A percentile compares a stretch with the other conserved stretches of the same genome.
Conservation (phyloP, 2,888 invertebrate species). For the Leptothorax acervorum region DNA sequence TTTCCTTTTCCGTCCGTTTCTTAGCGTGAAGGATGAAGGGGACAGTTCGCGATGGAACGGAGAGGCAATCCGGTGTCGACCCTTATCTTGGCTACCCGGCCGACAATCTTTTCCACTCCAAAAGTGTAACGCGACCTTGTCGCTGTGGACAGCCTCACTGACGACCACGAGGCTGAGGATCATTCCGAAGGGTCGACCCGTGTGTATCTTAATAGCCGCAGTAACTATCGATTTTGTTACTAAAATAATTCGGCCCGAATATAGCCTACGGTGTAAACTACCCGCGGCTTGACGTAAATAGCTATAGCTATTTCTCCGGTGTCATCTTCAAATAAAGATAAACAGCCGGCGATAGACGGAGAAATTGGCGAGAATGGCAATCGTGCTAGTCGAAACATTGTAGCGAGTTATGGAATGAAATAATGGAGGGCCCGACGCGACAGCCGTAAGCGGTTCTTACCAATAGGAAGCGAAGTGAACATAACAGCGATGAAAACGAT, state of each 20-base stretch:
- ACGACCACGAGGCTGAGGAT: constrained; percentile 16
- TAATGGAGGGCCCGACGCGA: not conserved
- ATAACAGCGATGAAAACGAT: not conserved
- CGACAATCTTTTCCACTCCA: constrained; percentile 48
- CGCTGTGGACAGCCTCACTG: not conserved
- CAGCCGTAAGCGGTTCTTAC: not conserved
- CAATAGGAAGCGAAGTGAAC: not conserved
- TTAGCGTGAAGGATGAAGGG: not conserved
- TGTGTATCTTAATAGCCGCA: constrained; percentile 46
- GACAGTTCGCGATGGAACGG: not conserved
- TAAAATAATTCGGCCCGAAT: constrained; percentile 52
- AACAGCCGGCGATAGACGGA: not conserved
- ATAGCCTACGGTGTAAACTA: constrained; percentile 36
- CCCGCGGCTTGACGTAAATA: constrained; percentile 11
- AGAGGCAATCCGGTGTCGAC: constrained; percentile 1
- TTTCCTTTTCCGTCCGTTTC: not conserved
- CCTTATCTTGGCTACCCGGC: constrained; percentile 29
- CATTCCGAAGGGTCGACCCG: constrained; percentile 45
- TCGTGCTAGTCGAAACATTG: constrained; percentile 6
- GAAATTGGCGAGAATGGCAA: not conserved
- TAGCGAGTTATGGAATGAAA: constrained; percentile 24
- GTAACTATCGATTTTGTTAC: constrained; percentile 51
- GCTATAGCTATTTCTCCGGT: constrained; percentile 13
- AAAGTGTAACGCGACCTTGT: constrained; percentile 18
- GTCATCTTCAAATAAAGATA: constrained; percentile 35